These are phyloP conservation scores for Myotis brandtii DNA, from an alignment of 2,113 vertebrate species.

Conservation along the genomic window DNA sequence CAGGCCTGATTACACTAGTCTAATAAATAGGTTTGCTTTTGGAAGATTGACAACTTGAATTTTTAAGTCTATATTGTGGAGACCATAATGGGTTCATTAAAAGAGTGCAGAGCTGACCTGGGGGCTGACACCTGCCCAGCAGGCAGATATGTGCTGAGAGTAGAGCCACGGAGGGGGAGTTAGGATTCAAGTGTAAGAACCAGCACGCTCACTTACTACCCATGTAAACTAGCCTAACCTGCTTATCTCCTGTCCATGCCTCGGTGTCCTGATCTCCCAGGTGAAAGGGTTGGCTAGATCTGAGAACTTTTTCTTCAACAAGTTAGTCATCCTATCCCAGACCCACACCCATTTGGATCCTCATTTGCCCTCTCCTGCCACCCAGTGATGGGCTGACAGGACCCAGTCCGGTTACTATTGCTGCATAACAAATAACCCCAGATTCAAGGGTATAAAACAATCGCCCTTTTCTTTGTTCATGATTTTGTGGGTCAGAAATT, in stretches of 20 bases:
- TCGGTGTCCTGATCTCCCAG: neutral
- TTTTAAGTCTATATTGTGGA: neutral
- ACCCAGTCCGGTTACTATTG: neutral
- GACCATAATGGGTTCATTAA: neutral
- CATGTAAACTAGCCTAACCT: rapidly evolving
- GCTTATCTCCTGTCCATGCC: rapidly evolving
- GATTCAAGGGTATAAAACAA: no score
- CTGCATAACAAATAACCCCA: neutral
- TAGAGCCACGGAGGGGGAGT: rapidly evolving
- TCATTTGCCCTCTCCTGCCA: neutral
- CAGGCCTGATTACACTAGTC: neutral
- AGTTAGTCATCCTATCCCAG: no score
- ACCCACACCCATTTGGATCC: no score
- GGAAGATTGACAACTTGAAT: neutral
- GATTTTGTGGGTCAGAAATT: neutral
- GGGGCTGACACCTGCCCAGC: rapidly evolving
- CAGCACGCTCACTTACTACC: rapidly evolving
- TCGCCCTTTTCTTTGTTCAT: no score
- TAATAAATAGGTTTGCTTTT: neutral
- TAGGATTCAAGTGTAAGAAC: neutral
- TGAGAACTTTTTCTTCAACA: neutral
- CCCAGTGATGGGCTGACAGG: neutral
- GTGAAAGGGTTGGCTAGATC: neutral
- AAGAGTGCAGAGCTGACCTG: neutral
- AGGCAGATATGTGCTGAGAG: rapidly evolving